Evolutionary conservation across 2,797 vertebrate genomes (phyloP).

Genomic region (Todus mexicanus): DNA sequence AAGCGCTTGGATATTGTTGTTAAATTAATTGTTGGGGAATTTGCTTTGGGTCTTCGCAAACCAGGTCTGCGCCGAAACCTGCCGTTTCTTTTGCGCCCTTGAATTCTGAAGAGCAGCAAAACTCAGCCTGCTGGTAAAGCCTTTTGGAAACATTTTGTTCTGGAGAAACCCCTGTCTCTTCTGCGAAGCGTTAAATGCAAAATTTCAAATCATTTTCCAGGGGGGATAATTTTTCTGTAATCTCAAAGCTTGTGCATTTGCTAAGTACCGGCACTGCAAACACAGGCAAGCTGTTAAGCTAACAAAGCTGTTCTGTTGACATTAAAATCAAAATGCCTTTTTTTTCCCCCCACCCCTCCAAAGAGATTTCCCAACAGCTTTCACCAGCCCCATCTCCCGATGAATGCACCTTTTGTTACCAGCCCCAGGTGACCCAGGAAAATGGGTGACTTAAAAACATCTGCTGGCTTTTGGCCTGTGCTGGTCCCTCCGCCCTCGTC

Average conservation of each 20-base stretch:
- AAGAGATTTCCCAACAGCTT: neutral
- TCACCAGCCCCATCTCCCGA: neutral
- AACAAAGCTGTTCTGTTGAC: neutral
- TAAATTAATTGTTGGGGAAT: neutral
- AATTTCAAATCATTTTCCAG: neutral
- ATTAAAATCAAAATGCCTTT: neutral
- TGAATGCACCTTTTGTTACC: neutral
- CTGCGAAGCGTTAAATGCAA: neutral
- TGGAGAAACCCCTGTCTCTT: neutral
- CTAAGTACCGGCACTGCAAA: neutral
- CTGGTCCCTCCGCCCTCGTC: neutral
- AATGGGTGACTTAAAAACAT: neutral
- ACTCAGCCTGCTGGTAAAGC: neutral
- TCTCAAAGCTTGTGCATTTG: neutral
- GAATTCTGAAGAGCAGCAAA: neutral
- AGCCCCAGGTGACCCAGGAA: neutral
- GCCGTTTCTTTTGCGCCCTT: neutral
- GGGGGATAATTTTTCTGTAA: neutral
- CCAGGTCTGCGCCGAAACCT: neutral
- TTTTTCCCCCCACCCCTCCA: neutral
- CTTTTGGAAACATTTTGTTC: neutral
- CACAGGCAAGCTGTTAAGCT: neutral
- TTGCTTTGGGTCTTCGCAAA: neutral
- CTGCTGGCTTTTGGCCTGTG: neutral
- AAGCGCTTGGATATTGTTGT: neutral